Evolutionary conservation across 2,113 vertebrate species (phyloP), one percentile per base, ranked within the genome.

Genomic region (Setophaga petechia): DNA sequence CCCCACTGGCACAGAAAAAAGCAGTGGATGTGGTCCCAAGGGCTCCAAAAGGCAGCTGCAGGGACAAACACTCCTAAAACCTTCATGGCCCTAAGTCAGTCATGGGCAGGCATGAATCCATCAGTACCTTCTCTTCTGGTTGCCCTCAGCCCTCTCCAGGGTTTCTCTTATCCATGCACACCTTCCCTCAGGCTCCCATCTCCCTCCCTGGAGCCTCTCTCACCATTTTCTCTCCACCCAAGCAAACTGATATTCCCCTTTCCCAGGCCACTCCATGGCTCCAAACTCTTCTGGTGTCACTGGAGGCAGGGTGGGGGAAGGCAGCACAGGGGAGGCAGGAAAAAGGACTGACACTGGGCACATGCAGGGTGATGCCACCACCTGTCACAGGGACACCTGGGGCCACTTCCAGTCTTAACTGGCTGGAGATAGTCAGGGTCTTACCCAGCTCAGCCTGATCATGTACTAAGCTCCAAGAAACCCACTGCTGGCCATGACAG

Each of bases 1-100:
- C 20, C 49, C 16, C 23, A 12, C 6, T 63, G 54, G 49, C 23
- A 21, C 23, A 74, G 66, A 17, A 37, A 33, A 41, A 89, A 58
- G 9, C 54, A 47, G 54, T 9, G 1, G 4, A 47, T 43, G 35
- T 0, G 6, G 54, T 28, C 37, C 24, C 3, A 2, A 52, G 47
- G 65, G 59, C 19, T 58, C 30, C 66, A 47, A 82, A 78, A 52
- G 12, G 14, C n/a, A 82, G 7, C 30, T 78, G n/a, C 54, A 43
- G 52, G 17, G 39, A 25, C 4, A 41, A 77, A 23, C 54, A 17
- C 3, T 22, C n/a, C 61, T 39, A n/a, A 74, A 86, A 47, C 23
- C 23, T 28, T 57, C 37, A 3, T 13, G 44, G 37, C 49, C 35
- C 37, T 35, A 58, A 58, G 43, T 6, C 63, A 85, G 21, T 7